Evolutionary conservation across 2,888 invertebrate genomes (phyloP).

Genomic region (Cheilosia scutellata): DNA sequence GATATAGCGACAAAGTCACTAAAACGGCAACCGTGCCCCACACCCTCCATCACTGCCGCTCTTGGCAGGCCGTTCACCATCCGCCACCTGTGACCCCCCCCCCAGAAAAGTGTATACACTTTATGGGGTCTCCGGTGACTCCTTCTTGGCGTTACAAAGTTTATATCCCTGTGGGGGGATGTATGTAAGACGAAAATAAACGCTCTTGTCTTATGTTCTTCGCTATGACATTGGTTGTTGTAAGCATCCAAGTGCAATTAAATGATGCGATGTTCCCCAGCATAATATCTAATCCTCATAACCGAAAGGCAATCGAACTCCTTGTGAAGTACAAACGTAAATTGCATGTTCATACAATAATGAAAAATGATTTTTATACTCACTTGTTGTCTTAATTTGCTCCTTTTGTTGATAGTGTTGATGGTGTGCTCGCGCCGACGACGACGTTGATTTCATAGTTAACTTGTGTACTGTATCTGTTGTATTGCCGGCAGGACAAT

Average conservation of each 20-base stretch:
- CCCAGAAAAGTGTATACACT: too few species aligned
- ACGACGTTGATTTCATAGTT: slow-evolving; percentile 78
- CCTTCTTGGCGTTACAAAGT: too few species aligned
- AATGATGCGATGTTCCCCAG: background rate
- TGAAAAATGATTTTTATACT: slow-evolving; percentile 45
- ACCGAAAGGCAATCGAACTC: background rate
- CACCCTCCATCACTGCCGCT: too few species aligned
- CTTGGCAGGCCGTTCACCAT: too few species aligned
- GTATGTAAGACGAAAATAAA: slow-evolving; percentile 6
- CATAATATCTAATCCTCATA: background rate
- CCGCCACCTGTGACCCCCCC: too few species aligned
- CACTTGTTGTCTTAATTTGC: slow-evolving; percentile 61
- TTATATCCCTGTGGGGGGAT: too few species aligned
- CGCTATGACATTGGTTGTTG: background rate
- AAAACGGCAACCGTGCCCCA: too few species aligned
- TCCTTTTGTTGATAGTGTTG: slow-evolving; percentile 63
- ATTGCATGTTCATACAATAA: background rate
- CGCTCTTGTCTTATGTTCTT: background rate
- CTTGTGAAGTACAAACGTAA: background rate
- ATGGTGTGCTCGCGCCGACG: slow-evolving; percentile 67
- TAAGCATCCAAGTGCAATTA: slow-evolving; percentile 12
- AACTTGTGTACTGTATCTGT: slow-evolving; percentile 85
- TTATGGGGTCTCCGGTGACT: too few species aligned
- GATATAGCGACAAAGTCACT: too few species aligned
- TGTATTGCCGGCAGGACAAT: slow-evolving; percentile 89